Evolutionary conservation across 2,888 invertebrate genomes (phyloP).

Genomic region (Chelonus formosanus): DNA sequence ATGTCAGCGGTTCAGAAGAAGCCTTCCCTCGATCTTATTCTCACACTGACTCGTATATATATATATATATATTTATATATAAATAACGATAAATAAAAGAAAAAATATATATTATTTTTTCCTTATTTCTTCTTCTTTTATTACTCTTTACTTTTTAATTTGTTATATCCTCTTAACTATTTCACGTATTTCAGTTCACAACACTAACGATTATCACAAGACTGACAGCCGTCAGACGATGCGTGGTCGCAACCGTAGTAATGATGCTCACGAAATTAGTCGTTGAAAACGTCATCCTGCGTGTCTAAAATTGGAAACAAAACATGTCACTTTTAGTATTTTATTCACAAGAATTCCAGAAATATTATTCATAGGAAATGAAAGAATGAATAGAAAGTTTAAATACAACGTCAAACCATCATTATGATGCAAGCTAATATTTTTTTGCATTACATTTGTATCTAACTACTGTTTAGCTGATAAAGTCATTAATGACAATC

Average conservation of each 20-base stretch:
- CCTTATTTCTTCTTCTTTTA: too few relatives aligned
- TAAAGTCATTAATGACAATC: too few relatives aligned
- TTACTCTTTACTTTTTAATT: too few relatives aligned
- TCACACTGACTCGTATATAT: constrained; percentile 3
- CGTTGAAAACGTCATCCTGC: constrained; percentile 15
- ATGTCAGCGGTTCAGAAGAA: constrained; percentile 36
- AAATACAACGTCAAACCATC: too few relatives aligned
- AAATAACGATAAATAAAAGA: neutral
- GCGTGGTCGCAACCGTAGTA: neutral
- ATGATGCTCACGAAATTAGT: constrained; percentile 1
- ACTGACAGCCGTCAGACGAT: constrained; percentile 10
- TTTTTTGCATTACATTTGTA: too few relatives aligned
- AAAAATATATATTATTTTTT: neutral
- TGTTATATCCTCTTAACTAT: neutral
- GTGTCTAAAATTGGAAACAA: constrained; percentile 16
- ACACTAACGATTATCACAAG: constrained; percentile 11
- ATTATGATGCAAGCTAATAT: too few relatives aligned
- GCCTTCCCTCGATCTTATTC: constrained; percentile 32
- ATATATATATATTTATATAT: too few relatives aligned
- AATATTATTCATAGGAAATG: too few relatives aligned
- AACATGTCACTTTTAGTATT: constrained; percentile 4
- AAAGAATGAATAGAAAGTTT: too few relatives aligned
- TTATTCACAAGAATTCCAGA: too few relatives aligned
- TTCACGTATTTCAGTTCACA: constrained; percentile 17
- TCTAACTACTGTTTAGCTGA: too few relatives aligned